Percentiles rank a stretch among this genome's conserved stretches.
These are phyloP conservation scores for Halotydeus destructor DNA, from an alignment of 1,140 invertebrate species.

Conservation along the genomic window DNA sequence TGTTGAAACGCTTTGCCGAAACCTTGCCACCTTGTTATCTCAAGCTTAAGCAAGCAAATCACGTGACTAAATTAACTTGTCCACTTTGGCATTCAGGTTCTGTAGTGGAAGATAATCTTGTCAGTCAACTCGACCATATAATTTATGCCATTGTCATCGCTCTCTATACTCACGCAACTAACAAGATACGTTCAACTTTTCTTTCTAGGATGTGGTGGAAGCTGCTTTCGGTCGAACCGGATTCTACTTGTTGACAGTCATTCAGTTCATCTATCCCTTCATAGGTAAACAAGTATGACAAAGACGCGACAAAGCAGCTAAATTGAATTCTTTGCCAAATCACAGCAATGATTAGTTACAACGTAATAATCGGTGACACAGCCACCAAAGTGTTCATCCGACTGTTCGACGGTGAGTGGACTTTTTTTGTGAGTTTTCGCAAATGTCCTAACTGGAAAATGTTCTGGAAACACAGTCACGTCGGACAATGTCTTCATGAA, in stretches of 20 bases:
- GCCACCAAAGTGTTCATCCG: slow-evolving; percentile 58
- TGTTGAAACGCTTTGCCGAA: too few relatives aligned
- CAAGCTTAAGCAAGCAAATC: too few relatives aligned
- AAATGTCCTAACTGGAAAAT: not conserved
- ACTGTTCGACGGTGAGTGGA: slow-evolving; percentile 23
- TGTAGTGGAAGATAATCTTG: too few relatives aligned
- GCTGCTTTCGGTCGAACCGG: slow-evolving; percentile 56
- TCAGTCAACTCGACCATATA: too few relatives aligned
- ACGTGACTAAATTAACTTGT: too few relatives aligned
- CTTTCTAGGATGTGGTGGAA: slow-evolving; percentile 43
- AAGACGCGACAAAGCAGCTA: not conserved
- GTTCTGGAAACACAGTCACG: slow-evolving; percentile 19
- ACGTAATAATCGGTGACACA: slow-evolving; percentile 71
- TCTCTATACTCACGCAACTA: too few relatives aligned
- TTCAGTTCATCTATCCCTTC: slow-evolving; percentile 69
- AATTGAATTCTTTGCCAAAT: slow-evolving; percentile 18
- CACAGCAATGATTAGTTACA: slow-evolving; percentile 73
- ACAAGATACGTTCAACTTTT: too few relatives aligned
- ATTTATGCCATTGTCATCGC: too few relatives aligned
- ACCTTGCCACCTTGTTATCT: too few relatives aligned
- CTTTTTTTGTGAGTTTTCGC: not conserved
- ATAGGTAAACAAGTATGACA: slow-evolving; percentile 39
- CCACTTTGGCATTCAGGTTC: too few relatives aligned
- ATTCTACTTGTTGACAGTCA: slow-evolving; percentile 47
- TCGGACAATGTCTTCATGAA: slow-evolving; percentile 37